Base-by-base conservation (phyloP, 2,797 vertebrate species). In the Decapterus maruadsi region DNA sequence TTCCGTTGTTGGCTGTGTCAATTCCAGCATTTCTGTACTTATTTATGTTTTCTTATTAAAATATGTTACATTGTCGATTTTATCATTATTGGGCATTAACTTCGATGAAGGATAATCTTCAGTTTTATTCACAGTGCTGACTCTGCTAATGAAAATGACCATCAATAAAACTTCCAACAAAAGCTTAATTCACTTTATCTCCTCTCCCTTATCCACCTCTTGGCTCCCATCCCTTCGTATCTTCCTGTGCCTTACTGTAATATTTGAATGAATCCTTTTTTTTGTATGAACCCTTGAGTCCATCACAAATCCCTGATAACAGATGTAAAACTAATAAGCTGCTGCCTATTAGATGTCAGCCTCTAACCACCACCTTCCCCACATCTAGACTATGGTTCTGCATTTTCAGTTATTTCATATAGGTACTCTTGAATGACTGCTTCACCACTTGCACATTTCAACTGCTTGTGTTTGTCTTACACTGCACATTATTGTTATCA, bases 261-360 rank as follows among this genome's bases (percentile, higher is more conserved):
- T 31, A 51, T 74, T 56, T 46, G 51, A 55, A 58, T 26, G 26
- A 26, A 26, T 26, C 26, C 26, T 26, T 26, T 26, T 26, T 43
- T 17, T 68, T 43, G n/a, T n/a, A 48, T 42, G 53, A 12, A 31
- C 54, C n/a, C 34, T 10, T 20, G n/a, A 77, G 59, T n/a, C 62
- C 50, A 60, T 53, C 38, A 46, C 36, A 62, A 46, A 70, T 42
- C 53, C 59, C 20, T 40, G 45, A 45, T 59, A 31, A 62, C 45
- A 64, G 14, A 66, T 80, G 34, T 40, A 46, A 72, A 78, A 45
- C 29, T 67, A 72, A 75, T 62, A 45, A 58, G 36, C 50, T 71
- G 61, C 40, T 72, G 55, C 26, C 29, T 74, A 40, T 43, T 63
- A 69, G 45, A 69, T 58, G 10, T 75, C 36, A 56, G 26, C 38